Evolutionary conservation across 2,797 vertebrate genomes (phyloP).

Genomic region (Salarias fasciatus): DNA sequence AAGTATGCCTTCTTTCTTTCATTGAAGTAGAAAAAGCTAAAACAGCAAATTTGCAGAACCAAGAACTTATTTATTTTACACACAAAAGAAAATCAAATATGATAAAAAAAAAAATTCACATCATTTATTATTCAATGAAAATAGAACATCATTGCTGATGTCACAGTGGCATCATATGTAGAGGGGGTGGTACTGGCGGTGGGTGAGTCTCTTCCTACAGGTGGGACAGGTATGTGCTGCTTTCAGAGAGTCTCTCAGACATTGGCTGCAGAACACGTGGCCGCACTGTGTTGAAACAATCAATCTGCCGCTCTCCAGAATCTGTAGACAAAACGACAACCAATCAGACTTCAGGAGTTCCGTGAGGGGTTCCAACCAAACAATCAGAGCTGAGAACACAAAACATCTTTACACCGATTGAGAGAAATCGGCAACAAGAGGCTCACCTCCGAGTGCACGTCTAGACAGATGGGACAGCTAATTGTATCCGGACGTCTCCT

Average conservation of each 20-base stretch:
- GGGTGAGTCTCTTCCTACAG: conserved; percentile 92
- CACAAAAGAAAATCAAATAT: neutral
- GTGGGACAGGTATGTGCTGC: conserved; percentile 91
- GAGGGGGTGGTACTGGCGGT: conserved; percentile 94
- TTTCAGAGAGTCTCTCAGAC: conserved; percentile 89
- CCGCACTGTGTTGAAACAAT: conserved; percentile 95
- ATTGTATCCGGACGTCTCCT: conserved; percentile 82
- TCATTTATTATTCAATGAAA: neutral
- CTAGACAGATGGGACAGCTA: conserved; percentile 94
- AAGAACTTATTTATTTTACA: no score
- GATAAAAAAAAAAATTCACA: neutral
- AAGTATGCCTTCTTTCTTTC: no score
- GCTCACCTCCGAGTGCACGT: conserved; percentile 91
- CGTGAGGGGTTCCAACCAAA: no score
- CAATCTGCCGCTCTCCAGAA: conserved; percentile 90
- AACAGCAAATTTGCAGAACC: no score
- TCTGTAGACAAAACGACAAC: conserved; percentile 72
- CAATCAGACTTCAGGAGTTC: neutral
- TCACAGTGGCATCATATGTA: conserved; percentile 82
- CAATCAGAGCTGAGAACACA: no score
- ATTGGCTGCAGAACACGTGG: conserved; percentile 97
- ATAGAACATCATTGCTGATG: conserved; percentile 4
- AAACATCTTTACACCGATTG: no score
- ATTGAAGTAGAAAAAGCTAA: no score
- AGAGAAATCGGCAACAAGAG: no score